phyloP scores from a whole-genome alignment of 2,888 invertebrate species.

The Teleiodes luculella region DNA sequence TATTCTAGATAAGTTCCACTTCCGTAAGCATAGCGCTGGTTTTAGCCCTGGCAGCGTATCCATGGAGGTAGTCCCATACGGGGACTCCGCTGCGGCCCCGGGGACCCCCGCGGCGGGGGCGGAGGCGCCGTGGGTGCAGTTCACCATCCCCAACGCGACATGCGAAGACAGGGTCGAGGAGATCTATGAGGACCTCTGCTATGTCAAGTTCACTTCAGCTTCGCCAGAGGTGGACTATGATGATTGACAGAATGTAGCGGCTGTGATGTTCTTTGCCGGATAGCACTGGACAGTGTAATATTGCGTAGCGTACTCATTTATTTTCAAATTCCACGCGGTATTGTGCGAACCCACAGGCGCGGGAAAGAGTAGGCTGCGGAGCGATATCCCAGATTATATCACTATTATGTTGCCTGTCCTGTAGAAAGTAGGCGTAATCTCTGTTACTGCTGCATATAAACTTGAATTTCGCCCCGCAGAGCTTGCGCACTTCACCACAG shows the following conservation, averaged over 20 bases:
- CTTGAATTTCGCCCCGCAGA: no score
- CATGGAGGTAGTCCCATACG: background rate
- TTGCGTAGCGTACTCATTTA: no score
- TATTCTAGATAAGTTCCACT: no score
- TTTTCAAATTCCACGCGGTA: no score
- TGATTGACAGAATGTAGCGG: conserved; percentile 1
- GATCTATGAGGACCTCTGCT: conserved; percentile 93
- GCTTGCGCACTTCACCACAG: no score
- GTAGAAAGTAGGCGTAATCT: no score
- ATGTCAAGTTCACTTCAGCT: conserved; percentile 87
- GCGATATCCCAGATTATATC: no score
- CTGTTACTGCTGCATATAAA: no score
- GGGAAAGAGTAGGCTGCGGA: no score
- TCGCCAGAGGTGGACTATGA: conserved; percentile 81
- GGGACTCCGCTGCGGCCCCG: background rate
- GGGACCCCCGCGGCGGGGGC: conserved; percentile 18
- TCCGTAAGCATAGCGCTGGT: background rate
- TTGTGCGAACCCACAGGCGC: no score
- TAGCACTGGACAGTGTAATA: background rate
- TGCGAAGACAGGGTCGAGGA: conserved; percentile 86
- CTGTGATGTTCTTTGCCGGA: background rate
- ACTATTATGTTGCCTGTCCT: no score
- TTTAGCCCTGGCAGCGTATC: background rate
- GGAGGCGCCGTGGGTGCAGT: conserved; percentile 82
- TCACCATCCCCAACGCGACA: conserved; percentile 80